Percentiles rank a stretch among this genome's conserved stretches.
phyloP scores from a whole-genome alignment of 2,888 invertebrate species.

The Pterobdella sp. region DNA sequence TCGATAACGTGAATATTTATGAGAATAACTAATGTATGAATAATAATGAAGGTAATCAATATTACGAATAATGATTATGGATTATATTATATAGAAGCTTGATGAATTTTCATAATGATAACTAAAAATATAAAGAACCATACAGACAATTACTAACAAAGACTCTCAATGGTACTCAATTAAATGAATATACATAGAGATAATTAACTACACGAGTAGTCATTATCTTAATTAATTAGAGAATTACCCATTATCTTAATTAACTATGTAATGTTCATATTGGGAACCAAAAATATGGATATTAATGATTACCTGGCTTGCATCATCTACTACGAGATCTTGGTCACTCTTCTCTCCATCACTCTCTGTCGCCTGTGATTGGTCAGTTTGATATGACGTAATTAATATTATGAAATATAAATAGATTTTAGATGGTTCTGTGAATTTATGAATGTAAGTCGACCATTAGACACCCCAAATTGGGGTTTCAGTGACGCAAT shows the following conservation, averaged over 20 bases:
- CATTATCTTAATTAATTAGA: too few relatives aligned
- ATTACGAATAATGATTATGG: not conserved
- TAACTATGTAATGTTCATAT: too few relatives aligned
- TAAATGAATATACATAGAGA: not conserved
- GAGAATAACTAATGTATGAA: conserved; percentile 8
- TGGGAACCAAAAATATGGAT: not conserved
- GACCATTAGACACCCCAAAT: too few relatives aligned
- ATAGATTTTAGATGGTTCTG: too few relatives aligned
- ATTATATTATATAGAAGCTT: not conserved
- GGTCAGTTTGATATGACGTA: too few relatives aligned
- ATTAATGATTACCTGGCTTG: conserved; percentile 66
- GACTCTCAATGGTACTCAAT: not conserved
- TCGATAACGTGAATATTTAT: not conserved
- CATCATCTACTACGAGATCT: conserved; percentile 85
- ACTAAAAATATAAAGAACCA: not conserved
- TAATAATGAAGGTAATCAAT: too few relatives aligned
- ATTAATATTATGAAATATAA: too few relatives aligned
- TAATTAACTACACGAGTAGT: not conserved
- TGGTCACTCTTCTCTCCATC: conserved; percentile 89
- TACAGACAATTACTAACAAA: not conserved
- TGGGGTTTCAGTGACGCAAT: too few relatives aligned
- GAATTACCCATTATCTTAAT: too few relatives aligned
- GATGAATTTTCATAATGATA: not conserved
- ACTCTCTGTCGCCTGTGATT: conserved; percentile 58
- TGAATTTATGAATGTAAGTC: too few relatives aligned